Conservation (phyloP, 2,113 vertebrate species). For the Cairina moschata region DNA sequence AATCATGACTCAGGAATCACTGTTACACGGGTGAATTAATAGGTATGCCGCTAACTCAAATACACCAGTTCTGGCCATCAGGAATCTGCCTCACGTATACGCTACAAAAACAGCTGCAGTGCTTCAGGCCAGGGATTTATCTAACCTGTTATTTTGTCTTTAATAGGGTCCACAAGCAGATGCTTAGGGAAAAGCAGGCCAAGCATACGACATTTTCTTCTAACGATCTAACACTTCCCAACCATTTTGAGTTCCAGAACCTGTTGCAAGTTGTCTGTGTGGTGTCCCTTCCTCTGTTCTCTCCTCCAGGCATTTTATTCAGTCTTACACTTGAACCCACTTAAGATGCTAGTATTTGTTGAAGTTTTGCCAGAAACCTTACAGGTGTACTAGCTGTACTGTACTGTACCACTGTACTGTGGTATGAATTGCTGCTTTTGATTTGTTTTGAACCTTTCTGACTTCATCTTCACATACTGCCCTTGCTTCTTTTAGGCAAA, state of each 20-base stretch:
- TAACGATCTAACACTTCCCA: not conserved
- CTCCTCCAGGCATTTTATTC: not conserved
- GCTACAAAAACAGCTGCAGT: not conserved
- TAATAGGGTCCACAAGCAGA: not conserved
- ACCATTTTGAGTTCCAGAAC: not conserved
- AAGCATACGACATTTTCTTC: not conserved
- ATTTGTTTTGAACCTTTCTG: not conserved
- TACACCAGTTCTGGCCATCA: not conserved
- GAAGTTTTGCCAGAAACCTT: not conserved
- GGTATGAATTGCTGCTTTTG: not conserved
- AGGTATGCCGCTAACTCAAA: not conserved
- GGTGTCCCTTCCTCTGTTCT: not conserved
- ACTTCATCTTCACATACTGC: not conserved
- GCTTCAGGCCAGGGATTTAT: not conserved
- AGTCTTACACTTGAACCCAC: not conserved
- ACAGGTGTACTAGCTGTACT: not conserved
- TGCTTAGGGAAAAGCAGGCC: not conserved
- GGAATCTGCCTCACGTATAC: not conserved
- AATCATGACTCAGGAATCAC: not conserved
- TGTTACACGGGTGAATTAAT: not conserved
- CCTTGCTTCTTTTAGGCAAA: not conserved
- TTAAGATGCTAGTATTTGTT: not conserved
- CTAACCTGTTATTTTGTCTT: not conserved
- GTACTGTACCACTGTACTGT: not conserved
- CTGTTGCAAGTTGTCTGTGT: not conserved